Percentiles rank a stretch among this genome's conserved stretches.
Evolutionary conservation across 2,113 vertebrate genomes (phyloP).

Genomic region (Sinocyclocheilus anshuiensis): DNA sequence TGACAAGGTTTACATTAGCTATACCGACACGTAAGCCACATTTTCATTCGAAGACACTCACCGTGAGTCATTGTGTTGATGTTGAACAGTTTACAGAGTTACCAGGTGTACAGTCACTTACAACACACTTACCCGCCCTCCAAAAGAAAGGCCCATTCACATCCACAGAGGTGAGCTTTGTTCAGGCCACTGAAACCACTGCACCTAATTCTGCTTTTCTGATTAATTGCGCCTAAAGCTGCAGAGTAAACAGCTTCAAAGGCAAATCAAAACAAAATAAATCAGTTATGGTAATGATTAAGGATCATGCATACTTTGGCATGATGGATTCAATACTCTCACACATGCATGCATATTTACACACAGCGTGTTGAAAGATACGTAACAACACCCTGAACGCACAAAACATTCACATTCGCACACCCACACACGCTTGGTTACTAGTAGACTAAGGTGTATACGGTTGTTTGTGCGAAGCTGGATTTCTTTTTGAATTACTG

Average conservation of each 20-base stretch:
- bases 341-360: background rate
- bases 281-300: slow-evolving; percentile 37
- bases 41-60: slow-evolving; percentile 33
- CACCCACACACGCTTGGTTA: slow-evolving; percentile 2
- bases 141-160: slow-evolving; percentile 36
- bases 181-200: slow-evolving; percentile 27
- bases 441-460: background rate
- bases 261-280: slow-evolving; percentile 33
- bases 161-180: background rate
- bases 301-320: background rate
- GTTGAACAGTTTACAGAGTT: slow-evolving; percentile 67
- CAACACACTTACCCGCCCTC: slow-evolving; percentile 47
- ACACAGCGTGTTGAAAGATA: background rate
- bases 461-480: background rate
- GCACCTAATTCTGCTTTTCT: background rate
- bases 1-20: slow-evolving; percentile 56
- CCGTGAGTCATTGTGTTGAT: slow-evolving; percentile 63
- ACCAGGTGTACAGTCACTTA: slow-evolving; percentile 49
- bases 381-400: slow-evolving; percentile 7
- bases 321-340: slow-evolving; percentile 4
- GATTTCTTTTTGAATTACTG: background rate
- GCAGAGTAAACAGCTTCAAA: slow-evolving; percentile 16
- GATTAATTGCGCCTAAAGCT: slow-evolving; percentile 26
- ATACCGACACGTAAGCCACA: slow-evolving; percentile 59
- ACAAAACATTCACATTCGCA: slow-evolving; percentile 15